phyloP scores from a whole-genome alignment of 30 jellyfish, hydroid and myxozoan species.

The Hydractinia echinata region DNA sequence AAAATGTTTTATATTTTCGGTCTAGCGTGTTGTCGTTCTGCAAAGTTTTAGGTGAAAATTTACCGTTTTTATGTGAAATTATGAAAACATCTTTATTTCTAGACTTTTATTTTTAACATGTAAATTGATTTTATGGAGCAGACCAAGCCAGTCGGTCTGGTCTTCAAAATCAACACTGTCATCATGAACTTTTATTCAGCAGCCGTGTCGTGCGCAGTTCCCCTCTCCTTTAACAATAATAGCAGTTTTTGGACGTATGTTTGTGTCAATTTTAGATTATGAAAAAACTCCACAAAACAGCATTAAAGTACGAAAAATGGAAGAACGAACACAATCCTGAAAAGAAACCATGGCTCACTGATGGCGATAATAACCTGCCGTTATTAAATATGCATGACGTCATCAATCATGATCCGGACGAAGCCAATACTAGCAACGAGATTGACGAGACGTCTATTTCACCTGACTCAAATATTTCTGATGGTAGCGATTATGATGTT shows the following conservation, averaged over 20 bases:
- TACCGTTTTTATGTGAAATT: too few species aligned
- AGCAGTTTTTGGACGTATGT: too few species aligned
- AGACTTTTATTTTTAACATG: too few species aligned
- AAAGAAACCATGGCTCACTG: constrained; percentile 50
- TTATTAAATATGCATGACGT: constrained; percentile 35
- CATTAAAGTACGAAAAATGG: constrained; percentile 42
- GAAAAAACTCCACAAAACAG: constrained; percentile 49
- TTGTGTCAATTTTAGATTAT: constrained; percentile 28
- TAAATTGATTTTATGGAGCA: not conserved
- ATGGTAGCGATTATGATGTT: constrained; percentile 24
- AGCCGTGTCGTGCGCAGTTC: not conserved
- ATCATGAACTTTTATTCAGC: not conserved
- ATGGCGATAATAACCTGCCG: constrained; percentile 40
- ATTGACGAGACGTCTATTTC: not conserved
- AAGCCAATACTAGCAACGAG: constrained; percentile 10
- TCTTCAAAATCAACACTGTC: not conserved
- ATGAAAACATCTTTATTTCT: too few species aligned
- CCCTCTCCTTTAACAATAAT: not conserved
- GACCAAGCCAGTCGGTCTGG: not conserved
- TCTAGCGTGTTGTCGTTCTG: too few species aligned
- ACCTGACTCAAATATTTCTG: constrained; percentile 17
- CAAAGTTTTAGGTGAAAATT: too few species aligned
- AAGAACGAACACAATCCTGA: constrained; percentile 26
- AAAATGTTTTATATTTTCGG: too few species aligned
- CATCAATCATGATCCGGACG: not conserved